Percentiles rank a stretch among this genome's conserved stretches.
Conservation (phyloP, 2,888 invertebrate species). For the Xylophagus ater region DNA sequence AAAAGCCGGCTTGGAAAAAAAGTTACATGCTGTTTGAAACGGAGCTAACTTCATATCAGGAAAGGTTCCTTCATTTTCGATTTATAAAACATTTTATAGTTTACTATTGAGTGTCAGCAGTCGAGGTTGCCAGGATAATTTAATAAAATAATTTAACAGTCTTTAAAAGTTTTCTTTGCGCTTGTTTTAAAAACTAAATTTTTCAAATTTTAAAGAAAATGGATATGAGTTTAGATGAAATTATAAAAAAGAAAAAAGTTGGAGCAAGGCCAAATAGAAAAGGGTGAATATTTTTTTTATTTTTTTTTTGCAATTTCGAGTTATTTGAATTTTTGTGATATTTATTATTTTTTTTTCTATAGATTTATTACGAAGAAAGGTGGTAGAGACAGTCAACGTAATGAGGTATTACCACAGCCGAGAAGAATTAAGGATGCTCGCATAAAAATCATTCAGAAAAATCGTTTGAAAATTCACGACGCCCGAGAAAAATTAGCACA, state of each 20-base stretch:
- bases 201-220: conserved; percentile 20
- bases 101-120: too few relatives aligned
- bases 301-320: neutral
- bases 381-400: too few relatives aligned
- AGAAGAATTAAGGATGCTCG: conserved; percentile 52
- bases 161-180: too few relatives aligned
- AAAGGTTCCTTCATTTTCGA: too few relatives aligned
- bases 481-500: conserved; percentile 69
- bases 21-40: too few relatives aligned
- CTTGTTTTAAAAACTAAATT: too few relatives aligned
- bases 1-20: too few relatives aligned
- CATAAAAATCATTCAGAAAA: conserved; percentile 66
- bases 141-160: too few relatives aligned
- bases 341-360: neutral
- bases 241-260: conserved; percentile 27
- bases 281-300: conserved; percentile 4
- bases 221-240: conserved; percentile 31
- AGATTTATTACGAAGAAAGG: conserved; percentile 6
- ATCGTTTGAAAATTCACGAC: conserved; percentile 62
- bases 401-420: too few relatives aligned
- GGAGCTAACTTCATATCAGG: too few relatives aligned
- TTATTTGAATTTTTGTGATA: neutral
- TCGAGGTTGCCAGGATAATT: too few relatives aligned
- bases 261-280: conserved; percentile 12
- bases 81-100: too few relatives aligned